phyloP scores from a whole-genome alignment of 2,113 vertebrate genomes.

The Regulus satrapa region DNA sequence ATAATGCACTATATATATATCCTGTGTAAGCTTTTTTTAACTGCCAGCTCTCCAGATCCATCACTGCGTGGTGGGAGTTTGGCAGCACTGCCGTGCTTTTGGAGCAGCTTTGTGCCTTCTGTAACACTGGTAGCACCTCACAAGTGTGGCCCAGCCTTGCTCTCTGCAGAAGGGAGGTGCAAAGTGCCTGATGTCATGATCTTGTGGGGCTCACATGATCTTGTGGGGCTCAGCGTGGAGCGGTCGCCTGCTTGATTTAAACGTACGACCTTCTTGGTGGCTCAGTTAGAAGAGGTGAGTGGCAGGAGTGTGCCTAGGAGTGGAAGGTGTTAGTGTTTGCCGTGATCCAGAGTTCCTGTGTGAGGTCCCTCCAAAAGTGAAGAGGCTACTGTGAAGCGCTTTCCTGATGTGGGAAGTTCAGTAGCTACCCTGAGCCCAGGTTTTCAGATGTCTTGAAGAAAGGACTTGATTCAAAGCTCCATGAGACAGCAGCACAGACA shows the following conservation, averaged over 20 bases:
- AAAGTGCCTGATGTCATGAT: neutral
- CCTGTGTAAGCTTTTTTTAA: neutral
- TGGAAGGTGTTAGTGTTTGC: neutral
- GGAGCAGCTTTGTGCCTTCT: neutral
- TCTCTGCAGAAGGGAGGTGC: neutral
- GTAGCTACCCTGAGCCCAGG: neutral
- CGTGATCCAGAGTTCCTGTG: neutral
- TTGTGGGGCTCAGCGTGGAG: neutral
- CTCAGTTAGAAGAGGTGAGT: neutral
- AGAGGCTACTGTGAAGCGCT: neutral
- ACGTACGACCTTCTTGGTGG: rapidly evolving
- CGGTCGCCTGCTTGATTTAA: rapidly evolving
- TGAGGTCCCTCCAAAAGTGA: neutral
- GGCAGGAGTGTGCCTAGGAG: neutral
- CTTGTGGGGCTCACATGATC: neutral
- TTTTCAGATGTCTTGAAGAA: neutral
- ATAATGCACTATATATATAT: neutral
- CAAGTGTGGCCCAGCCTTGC: neutral
- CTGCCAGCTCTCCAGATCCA: rapidly evolving
- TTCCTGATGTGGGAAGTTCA: neutral
- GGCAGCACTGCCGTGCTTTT: rapidly evolving
- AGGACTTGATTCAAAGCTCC: neutral
- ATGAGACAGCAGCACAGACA: neutral
- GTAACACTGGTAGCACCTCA: neutral
- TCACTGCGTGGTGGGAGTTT: neutral